These are phyloP conservation scores for Boloria euphrosyne DNA, from an alignment of 2,888 invertebrate species.

Conservation along the genomic window DNA sequence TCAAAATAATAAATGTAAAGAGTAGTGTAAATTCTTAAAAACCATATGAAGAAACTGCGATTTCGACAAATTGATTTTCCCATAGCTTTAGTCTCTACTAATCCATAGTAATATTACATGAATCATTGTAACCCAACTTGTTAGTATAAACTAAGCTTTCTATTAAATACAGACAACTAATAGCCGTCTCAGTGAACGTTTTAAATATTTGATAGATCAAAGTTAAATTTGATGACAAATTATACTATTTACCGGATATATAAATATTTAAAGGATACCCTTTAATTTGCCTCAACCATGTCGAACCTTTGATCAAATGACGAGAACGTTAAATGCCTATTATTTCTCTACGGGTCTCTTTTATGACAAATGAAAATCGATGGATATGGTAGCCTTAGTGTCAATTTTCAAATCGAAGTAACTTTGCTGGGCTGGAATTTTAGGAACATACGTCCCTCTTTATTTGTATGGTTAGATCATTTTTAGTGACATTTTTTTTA, in stretches of 20 bases:
- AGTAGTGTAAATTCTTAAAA: no score
- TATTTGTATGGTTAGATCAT: not conserved
- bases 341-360: slow-evolving; percentile 16
- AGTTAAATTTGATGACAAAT: not conserved
- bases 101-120: not conserved
- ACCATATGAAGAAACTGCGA: no score
- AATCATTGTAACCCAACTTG: not conserved
- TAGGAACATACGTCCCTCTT: no score
- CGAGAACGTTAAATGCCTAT: slow-evolving; percentile 15
- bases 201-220: not conserved
- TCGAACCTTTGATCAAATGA: slow-evolving; percentile 13
- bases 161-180: not conserved
- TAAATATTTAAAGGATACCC: no score
- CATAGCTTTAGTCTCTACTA: not conserved
- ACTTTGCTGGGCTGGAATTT: no score
- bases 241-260: no score
- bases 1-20: no score
- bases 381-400: slow-evolving; percentile 33
- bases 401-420: slow-evolving; percentile 40
- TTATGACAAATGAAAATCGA: slow-evolving; percentile 30
- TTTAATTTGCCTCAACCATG: not conserved
- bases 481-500: no score
- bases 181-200: not conserved
- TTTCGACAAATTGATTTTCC: no score
- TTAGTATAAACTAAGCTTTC: no score